Evolutionary conservation across 92 coral and sea anemone genomes (phyloP), one percentile per base, ranked within the genome.

Genomic region (Epizoanthus scotinus): DNA sequence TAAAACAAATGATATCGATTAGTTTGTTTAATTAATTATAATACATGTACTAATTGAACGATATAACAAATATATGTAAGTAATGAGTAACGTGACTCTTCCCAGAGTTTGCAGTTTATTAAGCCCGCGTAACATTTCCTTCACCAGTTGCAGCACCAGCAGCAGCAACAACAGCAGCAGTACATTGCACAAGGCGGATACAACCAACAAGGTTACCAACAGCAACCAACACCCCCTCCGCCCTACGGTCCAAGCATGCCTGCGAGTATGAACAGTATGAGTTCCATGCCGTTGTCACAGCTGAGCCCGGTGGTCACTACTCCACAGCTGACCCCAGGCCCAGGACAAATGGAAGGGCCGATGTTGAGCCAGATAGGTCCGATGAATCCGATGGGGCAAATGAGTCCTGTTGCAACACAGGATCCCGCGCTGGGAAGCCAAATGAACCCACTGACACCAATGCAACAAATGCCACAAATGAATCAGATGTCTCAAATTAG

Each of bases 201-300:
- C 77, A 69, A 85, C 50, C 97, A 89, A 36, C 73, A 70, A 1
- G 90, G 97, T 3, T 92, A 85, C 87, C 97, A 83, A 67, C 90
- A 87, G 74, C 97, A 90, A 64, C 91, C 90, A 1, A 89, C 93
- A 27, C 90, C 90, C 36, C 97, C 97, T 19, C 97, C 97, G 1
- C 97, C 97, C 3, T 92, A 92, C 79, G 89, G 92, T 0, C 94
- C 94, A 2, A 84, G 78, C 26, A 88, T 90, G 85, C 49, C 81
- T 0, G 67, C 42, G 2, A 63, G 79, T 13, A 75, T 70, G 77
- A 70, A 70, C 77, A 70, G 29, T 9, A 73, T 68, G 73, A 66
- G 80, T 70, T 85, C 83, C 65, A 82, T 93, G 70, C 66, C 21
- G 8, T 72, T 81, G 77, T 40, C 73, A 0, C 91, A 84, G 53